Conservation (phyloP, 2,888 invertebrate species). For the Brassicogethes aeneus region DNA sequence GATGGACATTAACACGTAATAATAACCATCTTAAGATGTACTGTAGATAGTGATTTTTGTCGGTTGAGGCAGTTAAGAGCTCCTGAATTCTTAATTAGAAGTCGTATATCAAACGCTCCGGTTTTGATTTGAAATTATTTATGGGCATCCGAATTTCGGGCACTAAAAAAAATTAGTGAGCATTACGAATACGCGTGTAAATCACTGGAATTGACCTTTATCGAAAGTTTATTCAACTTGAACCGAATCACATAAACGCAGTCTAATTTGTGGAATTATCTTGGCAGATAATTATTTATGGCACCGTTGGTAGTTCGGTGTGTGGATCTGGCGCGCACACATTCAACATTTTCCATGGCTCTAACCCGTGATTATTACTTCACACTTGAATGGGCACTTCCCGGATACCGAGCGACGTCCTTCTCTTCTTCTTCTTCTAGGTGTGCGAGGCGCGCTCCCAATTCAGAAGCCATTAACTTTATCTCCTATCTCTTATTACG, state of each 20-base stretch:
- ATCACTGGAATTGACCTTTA: slow-evolving; percentile 1
- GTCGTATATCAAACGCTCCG: too few relatives aligned
- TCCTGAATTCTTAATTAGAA: too few relatives aligned
- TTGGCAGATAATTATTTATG: slow-evolving; percentile 3
- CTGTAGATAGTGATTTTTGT: too few relatives aligned
- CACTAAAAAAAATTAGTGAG: too few relatives aligned
- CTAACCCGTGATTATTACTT: slow-evolving; percentile 28
- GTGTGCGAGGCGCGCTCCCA: slow-evolving; percentile 3
- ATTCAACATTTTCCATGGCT: slow-evolving; percentile 20
- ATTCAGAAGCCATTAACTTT: slow-evolving; percentile 27
- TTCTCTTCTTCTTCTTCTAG: not conserved
- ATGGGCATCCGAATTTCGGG: too few relatives aligned
- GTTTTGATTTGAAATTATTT: too few relatives aligned
- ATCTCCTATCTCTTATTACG: slow-evolving; percentile 2
- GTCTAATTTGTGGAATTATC: slow-evolving; percentile 1
- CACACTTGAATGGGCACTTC: slow-evolving; percentile 32
- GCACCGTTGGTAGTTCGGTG: slow-evolving; percentile 15
- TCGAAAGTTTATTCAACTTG: slow-evolving; percentile 5
- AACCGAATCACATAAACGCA: not conserved
- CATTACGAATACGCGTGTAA: too few relatives aligned
- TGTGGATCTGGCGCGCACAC: slow-evolving; percentile 24
- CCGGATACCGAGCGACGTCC: slow-evolving; percentile 26
- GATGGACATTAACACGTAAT: too few relatives aligned
- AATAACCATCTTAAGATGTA: too few relatives aligned
- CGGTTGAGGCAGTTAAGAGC: too few relatives aligned